A percentile compares a stretch with the other conserved stretches of the same genome.
These are phyloP conservation scores for Silurus glanis DNA, from an alignment of 2,113 vertebrate species.

Conservation along the genomic window DNA sequence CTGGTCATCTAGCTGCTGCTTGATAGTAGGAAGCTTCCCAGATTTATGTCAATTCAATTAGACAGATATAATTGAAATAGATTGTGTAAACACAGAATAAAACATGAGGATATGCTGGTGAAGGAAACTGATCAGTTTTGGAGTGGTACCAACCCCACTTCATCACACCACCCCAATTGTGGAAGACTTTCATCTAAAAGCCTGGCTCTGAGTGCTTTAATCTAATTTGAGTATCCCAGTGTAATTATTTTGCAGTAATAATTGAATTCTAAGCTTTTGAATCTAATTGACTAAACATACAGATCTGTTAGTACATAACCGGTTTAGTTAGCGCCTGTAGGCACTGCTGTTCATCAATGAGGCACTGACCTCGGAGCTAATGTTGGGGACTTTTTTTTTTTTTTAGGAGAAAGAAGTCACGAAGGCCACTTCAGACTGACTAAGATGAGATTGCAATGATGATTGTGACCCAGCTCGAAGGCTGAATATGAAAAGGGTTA, in stretches of 20 bases:
- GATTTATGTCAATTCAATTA: neutral
- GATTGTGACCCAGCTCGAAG: constrained; percentile 10
- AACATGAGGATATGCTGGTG: neutral
- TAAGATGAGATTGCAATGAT: neutral
- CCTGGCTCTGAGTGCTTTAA: neutral
- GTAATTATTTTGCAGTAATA: no score
- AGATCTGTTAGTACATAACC: neutral
- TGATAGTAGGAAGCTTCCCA: neutral
- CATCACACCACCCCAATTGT: neutral
- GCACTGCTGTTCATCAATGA: neutral
- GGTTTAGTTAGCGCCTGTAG: neutral
- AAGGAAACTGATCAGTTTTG: neutral
- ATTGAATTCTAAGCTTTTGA: neutral
- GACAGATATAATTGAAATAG: no score
- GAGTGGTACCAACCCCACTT: neutral
- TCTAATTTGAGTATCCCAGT: neutral
- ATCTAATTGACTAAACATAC: neutral
- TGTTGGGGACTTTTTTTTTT: neutral
- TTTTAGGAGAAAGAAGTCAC: constrained; percentile 11
- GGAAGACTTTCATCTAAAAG: neutral
- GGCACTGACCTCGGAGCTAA: neutral
- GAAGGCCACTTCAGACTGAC: neutral
- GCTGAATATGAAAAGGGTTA: constrained; percentile 53
- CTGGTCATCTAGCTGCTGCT: neutral
- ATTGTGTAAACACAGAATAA: neutral